These are phyloP conservation scores for Prionace glauca DNA, from an alignment of 2,797 vertebrate genomes.

Conservation along the genomic window DNA sequence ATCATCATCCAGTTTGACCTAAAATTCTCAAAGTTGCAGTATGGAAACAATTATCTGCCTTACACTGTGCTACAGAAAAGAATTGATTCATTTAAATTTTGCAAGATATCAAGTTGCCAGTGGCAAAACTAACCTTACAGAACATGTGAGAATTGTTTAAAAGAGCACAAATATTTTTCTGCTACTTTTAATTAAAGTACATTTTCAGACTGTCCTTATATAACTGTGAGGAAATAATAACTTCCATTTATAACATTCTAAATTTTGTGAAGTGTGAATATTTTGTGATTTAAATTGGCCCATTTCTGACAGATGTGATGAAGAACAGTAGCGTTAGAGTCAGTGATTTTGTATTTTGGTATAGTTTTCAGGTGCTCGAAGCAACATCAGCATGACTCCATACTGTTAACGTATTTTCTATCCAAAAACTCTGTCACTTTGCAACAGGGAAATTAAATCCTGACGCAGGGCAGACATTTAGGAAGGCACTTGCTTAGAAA, in stretches of 20 bases:
- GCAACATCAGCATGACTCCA: neutral
- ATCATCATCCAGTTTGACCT: constrained; percentile 20
- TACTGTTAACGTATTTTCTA: neutral
- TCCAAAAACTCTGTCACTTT: neutral
- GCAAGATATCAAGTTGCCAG: neutral
- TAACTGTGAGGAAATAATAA: neutral
- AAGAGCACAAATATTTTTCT: neutral
- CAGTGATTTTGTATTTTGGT: neutral
- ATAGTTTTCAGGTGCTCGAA: neutral
- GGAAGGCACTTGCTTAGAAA: neutral
- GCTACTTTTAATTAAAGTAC: neutral
- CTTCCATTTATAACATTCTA: neutral
- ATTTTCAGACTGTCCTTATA: neutral
- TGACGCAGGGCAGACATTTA: neutral
- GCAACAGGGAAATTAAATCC: neutral
- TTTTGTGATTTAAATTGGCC: neutral
- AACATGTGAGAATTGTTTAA: neutral
- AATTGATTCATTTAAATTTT: constrained; percentile 34
- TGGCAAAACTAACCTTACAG: neutral
- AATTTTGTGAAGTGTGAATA: neutral
- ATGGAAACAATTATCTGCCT: constrained; percentile 34
- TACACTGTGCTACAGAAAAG: neutral
- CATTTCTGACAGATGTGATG: neutral
- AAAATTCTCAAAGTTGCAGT: constrained; percentile 10
- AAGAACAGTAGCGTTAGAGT: no score